Conservation (phyloP, 2,797 vertebrate genomes). For the Petrocephalus schoutedeni region DNA sequence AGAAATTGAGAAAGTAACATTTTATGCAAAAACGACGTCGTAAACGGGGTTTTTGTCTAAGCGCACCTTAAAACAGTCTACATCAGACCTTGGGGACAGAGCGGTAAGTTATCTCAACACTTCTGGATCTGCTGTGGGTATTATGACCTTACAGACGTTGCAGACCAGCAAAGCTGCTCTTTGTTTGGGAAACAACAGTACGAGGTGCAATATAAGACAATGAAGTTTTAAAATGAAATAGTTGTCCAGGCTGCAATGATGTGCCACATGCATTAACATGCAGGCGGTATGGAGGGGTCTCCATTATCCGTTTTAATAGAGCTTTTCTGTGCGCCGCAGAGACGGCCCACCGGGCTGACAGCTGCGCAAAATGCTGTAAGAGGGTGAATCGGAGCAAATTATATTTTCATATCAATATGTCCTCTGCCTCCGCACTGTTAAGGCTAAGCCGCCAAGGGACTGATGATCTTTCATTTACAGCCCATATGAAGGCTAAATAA, state of each 20-base stretch:
- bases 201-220: neutral
- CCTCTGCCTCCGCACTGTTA: conserved; percentile 5
- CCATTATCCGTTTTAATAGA: conserved; percentile 7
- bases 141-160: neutral
- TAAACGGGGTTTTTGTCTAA: neutral
- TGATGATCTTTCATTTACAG: neutral
- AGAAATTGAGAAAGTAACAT: neutral
- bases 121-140: neutral
- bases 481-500: neutral
- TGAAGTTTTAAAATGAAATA: neutral
- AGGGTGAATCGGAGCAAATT: conserved; percentile 10
- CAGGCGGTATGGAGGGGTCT: neutral
- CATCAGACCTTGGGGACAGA: neutral
- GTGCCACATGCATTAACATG: neutral
- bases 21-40: neutral
- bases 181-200: conserved; percentile 1
- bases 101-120: neutral
- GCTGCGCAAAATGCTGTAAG: conserved; percentile 16
- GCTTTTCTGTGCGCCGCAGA: neutral
- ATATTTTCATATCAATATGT: conserved; percentile 18
- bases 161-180: conserved; percentile 23
- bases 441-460: conserved; percentile 1
- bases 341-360: neutral
- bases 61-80: neutral
- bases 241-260: neutral